Conservation (phyloP, 2,888 invertebrate genomes). For the Drosophila atripex region DNA sequence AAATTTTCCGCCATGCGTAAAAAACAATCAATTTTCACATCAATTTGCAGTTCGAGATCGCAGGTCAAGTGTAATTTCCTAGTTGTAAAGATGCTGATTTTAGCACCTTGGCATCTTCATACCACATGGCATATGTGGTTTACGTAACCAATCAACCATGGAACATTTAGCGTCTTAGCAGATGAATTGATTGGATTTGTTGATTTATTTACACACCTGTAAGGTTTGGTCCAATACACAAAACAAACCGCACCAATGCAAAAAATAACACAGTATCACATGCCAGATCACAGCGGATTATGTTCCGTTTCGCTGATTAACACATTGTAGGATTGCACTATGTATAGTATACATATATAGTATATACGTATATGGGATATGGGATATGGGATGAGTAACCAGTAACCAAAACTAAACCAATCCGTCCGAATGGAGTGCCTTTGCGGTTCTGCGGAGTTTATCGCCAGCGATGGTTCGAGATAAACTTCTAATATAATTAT, state of each 20-base stretch:
- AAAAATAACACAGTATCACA: conserved; percentile 49
- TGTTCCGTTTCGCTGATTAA: conserved; percentile 37
- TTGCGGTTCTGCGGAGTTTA: conserved; percentile 30
- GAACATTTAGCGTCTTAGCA: conserved; percentile 11
- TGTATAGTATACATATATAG: neutral
- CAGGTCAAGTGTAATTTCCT: conserved; percentile 21
- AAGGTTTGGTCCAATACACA: conserved; percentile 34
- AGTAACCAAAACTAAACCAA: conserved; percentile 40
- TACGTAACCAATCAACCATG: conserved; percentile 4
- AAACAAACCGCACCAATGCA: neutral
- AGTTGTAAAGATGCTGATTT: conserved; percentile 28
- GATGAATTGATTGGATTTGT: neutral
- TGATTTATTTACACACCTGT: conserved; percentile 43
- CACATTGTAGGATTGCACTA: conserved; percentile 22
- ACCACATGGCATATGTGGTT: too few relatives aligned
- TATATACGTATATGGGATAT: too few relatives aligned
- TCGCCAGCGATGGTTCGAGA: conserved; percentile 37
- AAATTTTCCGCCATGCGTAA: conserved; percentile 15
- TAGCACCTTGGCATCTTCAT: conserved; percentile 16
- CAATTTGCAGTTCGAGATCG: conserved; percentile 13
- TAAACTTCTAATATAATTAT: conserved; percentile 76
- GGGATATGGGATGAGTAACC: conserved; percentile 57
- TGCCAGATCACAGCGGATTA: conserved; percentile 44
- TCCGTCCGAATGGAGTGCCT: conserved; percentile 13
- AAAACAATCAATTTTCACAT: conserved; percentile 24